Evolutionary conservation across 1,140 invertebrate species (phyloP), one percentile per base, ranked within the genome.

Genomic region (Aleiodes sp.): DNA sequence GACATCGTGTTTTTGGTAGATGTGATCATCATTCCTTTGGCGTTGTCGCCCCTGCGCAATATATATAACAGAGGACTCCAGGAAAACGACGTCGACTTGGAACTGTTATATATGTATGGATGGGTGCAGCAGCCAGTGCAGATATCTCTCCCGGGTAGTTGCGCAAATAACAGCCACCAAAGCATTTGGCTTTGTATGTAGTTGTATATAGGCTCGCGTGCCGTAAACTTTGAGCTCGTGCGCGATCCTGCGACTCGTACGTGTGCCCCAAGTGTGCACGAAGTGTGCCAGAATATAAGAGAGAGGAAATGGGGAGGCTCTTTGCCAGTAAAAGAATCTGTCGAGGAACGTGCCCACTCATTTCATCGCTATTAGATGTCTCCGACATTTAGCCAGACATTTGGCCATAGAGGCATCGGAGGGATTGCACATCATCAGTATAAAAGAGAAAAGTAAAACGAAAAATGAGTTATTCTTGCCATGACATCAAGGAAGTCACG

Each of bases 191-290:
- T 28, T 12, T 10, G 12, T 19, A 35, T 33, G 12, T 59, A 14
- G 28, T 14, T 43, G n/a, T 43, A 28, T 68, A 71, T 75, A 72
- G 65, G 82, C 81, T 84, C 83, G 82, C 83, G 83, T 84, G 83
- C 83, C 83, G 81, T 84, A 83, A 84, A 84, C 82, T 82, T 81
- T 76, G 80, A 81, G 83, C 82, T 84, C 79, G 79, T 82, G 81
- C 80, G 74, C 80, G 82, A 76, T 79, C 39, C 61, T 31, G 66
- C 61, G 39, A 75, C 73, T 80, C 78, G 78, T 83, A 84, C 82
- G 82, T 81, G 78, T 77, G 78, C 71, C 71, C 63, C 73, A 65
- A 73, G 71, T 73, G 68, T 71, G 73, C 79, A 80, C 77, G 75
- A 81, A 80, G 79, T 80, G 78, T 80, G 78, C 77, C 77, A 78